Evolutionary conservation across 2,113 vertebrate species (phyloP), one percentile per base, ranked within the genome.

Genomic region (Capricornis sumatraensis): DNA sequence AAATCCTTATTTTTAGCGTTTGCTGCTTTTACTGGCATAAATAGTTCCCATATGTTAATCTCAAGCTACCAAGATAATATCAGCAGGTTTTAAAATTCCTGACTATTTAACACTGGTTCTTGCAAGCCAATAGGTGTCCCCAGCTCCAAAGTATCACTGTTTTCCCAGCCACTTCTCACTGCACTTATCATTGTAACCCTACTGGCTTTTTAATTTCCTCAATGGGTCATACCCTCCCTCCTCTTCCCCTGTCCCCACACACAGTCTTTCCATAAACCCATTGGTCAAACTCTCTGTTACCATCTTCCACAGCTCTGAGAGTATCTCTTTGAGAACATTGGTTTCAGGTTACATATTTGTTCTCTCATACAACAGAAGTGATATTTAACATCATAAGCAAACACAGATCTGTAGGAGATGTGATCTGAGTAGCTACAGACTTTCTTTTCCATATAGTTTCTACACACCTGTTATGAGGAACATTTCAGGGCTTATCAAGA

Each of bases 181-280:
- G 13, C 6, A 4, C 3, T 64, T 30, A 76, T 28, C 19, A n/a
- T 13, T 78, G 8, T 76, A 71, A 40, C 33, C 15, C 27, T 19
- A 64, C 1, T 79, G 13, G 25, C 19, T 43, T 74, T 85, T 84
- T 45, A 0, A 6, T 43, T 45, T 60, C 30, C 36, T 94, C 53
- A 25, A 7, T 87, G 58, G 12, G 27, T 40, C 23, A 36, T 6
- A 28, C 2, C 11, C 1, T 17, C 27, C 2, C 28, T 0, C 1
- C 6, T 25, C 1, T 2, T 19, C 12, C 9, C 3, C 2, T 60
- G 23, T 5, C 11, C 28, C 4, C 14, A n/a, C 14, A 47, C 60
- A 60, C 53, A 71, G 53, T 45, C 27, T 78, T 95, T 71, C 33
- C 40, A 45, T 27, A 62, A 36, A 89, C 57, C n/a, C 50, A 79